phyloP scores from a whole-genome alignment of 1,140 invertebrate species.

The Lucilia cuprina region DNA sequence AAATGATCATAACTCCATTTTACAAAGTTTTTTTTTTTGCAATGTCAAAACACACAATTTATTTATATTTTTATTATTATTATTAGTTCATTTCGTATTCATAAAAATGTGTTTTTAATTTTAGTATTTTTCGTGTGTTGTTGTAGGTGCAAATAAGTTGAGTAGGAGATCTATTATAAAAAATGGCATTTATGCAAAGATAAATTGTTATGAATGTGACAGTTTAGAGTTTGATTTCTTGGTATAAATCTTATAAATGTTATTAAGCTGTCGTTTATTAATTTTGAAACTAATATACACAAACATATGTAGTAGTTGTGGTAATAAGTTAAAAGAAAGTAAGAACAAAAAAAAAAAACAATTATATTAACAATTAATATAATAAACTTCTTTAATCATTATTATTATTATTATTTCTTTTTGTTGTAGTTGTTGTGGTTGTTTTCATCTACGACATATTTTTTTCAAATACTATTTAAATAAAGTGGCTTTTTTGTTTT shows the following conservation, averaged over 20 bases:
- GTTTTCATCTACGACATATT: not conserved
- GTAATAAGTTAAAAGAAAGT: not conserved
- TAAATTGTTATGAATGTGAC: too few relatives aligned
- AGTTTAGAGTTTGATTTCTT: not conserved
- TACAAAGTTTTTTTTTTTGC: not conserved
- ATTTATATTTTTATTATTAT: not conserved
- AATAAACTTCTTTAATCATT: not conserved
- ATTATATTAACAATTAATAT: not conserved
- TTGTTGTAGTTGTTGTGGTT: not conserved
- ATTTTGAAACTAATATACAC: not conserved
- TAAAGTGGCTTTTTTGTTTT: not conserved
- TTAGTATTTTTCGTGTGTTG: not conserved
- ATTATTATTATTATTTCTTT: not conserved
- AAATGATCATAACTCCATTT: not conserved
- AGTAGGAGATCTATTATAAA: not conserved
- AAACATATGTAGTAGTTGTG: too few relatives aligned
- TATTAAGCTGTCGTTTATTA: not conserved
- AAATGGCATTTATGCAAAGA: not conserved
- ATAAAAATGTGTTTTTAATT: not conserved
- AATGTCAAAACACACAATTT: not conserved
- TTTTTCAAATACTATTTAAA: not conserved
- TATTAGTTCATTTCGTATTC: not conserved
- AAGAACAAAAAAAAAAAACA: constrained; percentile 13
- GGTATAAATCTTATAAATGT: not conserved
- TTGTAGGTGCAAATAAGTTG: not conserved